phyloP scores from a whole-genome alignment of 2,888 invertebrate species.

The Ormyrus labotus region DNA sequence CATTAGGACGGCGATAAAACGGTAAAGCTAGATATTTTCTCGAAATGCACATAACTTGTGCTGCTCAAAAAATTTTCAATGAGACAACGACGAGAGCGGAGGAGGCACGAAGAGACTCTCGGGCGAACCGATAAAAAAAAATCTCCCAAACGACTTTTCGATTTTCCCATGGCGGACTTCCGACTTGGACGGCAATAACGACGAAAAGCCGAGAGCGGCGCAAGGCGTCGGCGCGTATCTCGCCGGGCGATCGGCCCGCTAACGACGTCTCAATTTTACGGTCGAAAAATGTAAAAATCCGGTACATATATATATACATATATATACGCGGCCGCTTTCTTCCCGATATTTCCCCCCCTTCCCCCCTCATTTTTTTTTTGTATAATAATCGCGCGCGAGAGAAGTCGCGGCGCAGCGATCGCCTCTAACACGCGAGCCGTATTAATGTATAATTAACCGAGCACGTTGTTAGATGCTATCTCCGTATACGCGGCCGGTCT shows the following conservation, averaged over 20 bases:
- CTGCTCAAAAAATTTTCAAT: too few relatives aligned
- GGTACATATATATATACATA: background rate
- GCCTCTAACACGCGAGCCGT: slow-evolving; percentile 56
- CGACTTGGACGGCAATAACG: background rate
- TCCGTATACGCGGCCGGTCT: slow-evolving; percentile 51
- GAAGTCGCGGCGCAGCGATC: background rate
- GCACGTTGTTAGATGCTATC: slow-evolving; percentile 71
- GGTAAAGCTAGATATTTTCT: too few relatives aligned
- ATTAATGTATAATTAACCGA: slow-evolving; percentile 75
- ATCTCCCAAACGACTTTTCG: slow-evolving; percentile 38
- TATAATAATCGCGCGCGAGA: too few relatives aligned
- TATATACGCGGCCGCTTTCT: background rate
- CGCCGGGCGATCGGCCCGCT: slow-evolving; percentile 20
- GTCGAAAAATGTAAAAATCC: slow-evolving; percentile 59
- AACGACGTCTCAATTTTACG: slow-evolving; percentile 59
- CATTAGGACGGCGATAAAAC: too few relatives aligned
- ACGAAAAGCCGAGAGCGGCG: background rate
- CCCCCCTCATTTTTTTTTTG: slow-evolving; percentile 7
- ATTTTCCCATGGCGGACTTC: slow-evolving; percentile 12
- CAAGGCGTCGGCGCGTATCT: slow-evolving; percentile 15
- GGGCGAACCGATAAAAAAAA: background rate
- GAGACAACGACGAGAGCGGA: too few relatives aligned
- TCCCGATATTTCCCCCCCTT: slow-evolving; percentile 2
- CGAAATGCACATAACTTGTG: too few relatives aligned
- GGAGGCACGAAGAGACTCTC: too few relatives aligned